Base-by-base conservation (phyloP, 2,888 invertebrate genomes). In the Ceriagrion tenellum region DNA sequence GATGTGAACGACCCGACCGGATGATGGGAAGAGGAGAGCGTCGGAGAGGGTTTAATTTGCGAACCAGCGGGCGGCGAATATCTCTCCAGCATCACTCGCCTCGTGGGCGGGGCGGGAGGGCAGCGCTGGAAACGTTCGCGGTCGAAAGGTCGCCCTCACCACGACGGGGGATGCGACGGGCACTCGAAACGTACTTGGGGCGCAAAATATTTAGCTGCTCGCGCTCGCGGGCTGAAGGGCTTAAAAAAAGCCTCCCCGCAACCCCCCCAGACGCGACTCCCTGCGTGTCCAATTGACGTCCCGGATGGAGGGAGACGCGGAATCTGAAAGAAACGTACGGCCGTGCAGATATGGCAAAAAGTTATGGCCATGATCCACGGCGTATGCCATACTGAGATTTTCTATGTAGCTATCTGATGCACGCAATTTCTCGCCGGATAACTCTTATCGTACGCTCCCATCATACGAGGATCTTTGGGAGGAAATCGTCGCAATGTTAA, bases 81-180 rank as follows among this genome's bases (percentile, higher is more conserved):
- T 35, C n/a, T 81, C 81, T 81, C 81, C 35, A 0, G 35, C 81
- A 81, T 81, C 35, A 81, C 30, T 81, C 81, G n/a, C 81, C 13
- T 35, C 35, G 26, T 8, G 47, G 47, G 47, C 8, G 69, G 69
- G 69, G 69, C 4, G 69, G 69, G 81, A 81, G 81, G 81, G 81
- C 4, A n/a, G 18, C 16, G 35, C 35, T 35, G 13, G 8, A 81
- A 81, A 35, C 35, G 59, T 59, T 59, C 59, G 81, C 35, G 81
- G 81, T 81, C 81, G 81, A 81, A 81, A 81, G 81, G 81, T 35
- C 81, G 81, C 23, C 81, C 16, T 81, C 81, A 6, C 69, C 47
- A 59, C 59, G 59, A 59, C 56, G 56, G 69, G 23, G 69, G 23
- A 69, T 18, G n/a, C n/a, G n/a, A 23, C 20, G 69, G 69, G 81